A percentile compares a stretch with the other conserved stretches of the same genome.
Evolutionary conservation across 2,888 invertebrate genomes (phyloP).

Genomic region (Agrilus biguttatus): DNA sequence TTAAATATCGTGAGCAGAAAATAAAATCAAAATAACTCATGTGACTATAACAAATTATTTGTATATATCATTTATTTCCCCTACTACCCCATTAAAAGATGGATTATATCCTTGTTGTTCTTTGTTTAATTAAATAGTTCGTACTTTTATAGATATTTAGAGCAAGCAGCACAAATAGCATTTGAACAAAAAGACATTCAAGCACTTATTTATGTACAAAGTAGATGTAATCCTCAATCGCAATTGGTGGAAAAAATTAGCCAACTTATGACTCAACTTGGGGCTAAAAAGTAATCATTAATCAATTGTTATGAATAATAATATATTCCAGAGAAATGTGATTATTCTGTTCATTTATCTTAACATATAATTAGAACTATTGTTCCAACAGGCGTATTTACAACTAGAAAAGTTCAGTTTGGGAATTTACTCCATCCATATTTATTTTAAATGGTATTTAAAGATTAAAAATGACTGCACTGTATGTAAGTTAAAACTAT

Average conservation of each 20-base stretch:
- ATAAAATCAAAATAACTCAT: too few relatives aligned
- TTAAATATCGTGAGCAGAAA: too few relatives aligned
- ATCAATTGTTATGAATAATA: slow-evolving; percentile 2
- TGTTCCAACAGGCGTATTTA: too few relatives aligned
- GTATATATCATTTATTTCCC: too few relatives aligned
- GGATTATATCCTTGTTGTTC: slow-evolving; percentile 3
- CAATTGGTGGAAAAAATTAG: slow-evolving; percentile 35
- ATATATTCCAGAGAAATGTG: neutral
- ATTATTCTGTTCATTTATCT: neutral
- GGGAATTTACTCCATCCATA: too few relatives aligned
- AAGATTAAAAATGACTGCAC: too few relatives aligned
- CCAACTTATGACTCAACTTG: slow-evolving; percentile 31
- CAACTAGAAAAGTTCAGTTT: too few relatives aligned
- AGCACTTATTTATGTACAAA: slow-evolving; percentile 50
- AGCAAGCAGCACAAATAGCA: slow-evolving; percentile 66
- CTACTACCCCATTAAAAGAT: too few relatives aligned
- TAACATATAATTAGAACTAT: too few relatives aligned
- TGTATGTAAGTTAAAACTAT: too few relatives aligned
- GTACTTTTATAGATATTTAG: slow-evolving; percentile 44
- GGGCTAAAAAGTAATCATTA: slow-evolving; percentile 31
- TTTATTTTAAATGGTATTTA: too few relatives aligned
- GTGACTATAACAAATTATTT: too few relatives aligned
- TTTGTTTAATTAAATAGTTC: slow-evolving; percentile 7
- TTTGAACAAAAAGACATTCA: slow-evolving; percentile 62
- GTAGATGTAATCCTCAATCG: slow-evolving; percentile 41